Percentiles rank a stretch among this genome's conserved stretches.
Evolutionary conservation across 2,888 invertebrate genomes (phyloP).

Genomic region (Mythimna ferrago): DNA sequence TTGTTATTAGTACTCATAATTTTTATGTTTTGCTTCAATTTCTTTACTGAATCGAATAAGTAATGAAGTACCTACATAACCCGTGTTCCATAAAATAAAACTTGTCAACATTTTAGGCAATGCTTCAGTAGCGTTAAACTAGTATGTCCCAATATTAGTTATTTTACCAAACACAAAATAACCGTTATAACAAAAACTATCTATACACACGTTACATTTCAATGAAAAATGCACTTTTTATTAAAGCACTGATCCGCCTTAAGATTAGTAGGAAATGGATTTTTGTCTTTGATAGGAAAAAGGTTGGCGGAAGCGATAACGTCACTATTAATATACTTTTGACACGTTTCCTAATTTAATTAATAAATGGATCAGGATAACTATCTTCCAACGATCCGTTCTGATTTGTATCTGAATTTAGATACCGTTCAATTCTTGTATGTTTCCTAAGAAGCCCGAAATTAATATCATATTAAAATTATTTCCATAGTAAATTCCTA

Average conservation of each 20-base stretch:
- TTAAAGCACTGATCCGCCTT: constrained; percentile 20
- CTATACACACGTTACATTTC: not conserved
- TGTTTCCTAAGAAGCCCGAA: not conserved
- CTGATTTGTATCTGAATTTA: constrained; percentile 28
- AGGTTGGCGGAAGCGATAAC: constrained; percentile 17
- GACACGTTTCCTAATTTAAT: constrained; percentile 21
- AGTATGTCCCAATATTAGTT: not conserved
- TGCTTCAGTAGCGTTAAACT: not conserved
- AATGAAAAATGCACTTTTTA: constrained; percentile 1
- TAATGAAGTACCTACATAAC: too few species aligned
- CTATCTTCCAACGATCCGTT: constrained; percentile 17
- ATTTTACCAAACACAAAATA: not conserved
- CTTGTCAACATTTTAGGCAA: not conserved
- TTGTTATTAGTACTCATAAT: too few species aligned
- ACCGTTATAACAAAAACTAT: not conserved
- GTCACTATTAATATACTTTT: not conserved
- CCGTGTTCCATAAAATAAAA: too few species aligned
- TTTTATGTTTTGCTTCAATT: too few species aligned
- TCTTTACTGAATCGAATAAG: too few species aligned
- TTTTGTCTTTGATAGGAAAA: constrained; percentile 15
- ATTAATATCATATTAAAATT: not conserved
- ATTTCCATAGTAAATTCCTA: not conserved
- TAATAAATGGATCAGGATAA: constrained; percentile 9
- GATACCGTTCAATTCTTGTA: not conserved
- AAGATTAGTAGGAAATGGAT: constrained; percentile 33